Conservation (phyloP, 2,888 invertebrate species). For the Plagodis pulveraria region DNA sequence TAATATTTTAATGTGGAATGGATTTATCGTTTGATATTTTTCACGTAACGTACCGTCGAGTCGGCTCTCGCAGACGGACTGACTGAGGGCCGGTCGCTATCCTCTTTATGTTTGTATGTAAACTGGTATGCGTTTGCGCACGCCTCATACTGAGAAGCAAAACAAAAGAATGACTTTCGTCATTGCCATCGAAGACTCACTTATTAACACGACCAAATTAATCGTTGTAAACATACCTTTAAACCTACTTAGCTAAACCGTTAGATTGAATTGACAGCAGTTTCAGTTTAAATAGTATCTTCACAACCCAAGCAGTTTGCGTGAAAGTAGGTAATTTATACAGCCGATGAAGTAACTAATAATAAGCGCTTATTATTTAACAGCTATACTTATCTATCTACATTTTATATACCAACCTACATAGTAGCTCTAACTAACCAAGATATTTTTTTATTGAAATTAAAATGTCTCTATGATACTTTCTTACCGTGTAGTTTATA, state of each 20-base stretch:
- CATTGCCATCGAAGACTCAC: constrained; percentile 15
- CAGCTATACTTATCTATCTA: too few relatives aligned
- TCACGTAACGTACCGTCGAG: constrained; percentile 52
- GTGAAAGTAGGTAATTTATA: constrained; percentile 22
- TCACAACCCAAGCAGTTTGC: constrained; percentile 5
- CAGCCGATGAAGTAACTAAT: constrained; percentile 12
- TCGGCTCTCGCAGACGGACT: constrained; percentile 69
- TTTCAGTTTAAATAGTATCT: constrained; percentile 13
- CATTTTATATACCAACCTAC: too few relatives aligned
- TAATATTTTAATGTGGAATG: constrained; percentile 16
- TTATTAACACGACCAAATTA: constrained; percentile 19
- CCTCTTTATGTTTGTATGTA: constrained; percentile 77
- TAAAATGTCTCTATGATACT: too few relatives aligned
- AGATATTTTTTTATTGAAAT: too few relatives aligned
- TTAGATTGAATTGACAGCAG: constrained; percentile 16
- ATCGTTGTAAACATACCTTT: constrained; percentile 11
- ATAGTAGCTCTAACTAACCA: too few relatives aligned
- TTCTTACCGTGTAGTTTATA: too few relatives aligned
- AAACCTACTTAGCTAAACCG: constrained; percentile 4
- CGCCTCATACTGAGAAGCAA: constrained; percentile 52
- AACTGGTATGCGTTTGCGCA: constrained; percentile 70
- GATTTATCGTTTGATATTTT: constrained; percentile 5
- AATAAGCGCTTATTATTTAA: not conserved
- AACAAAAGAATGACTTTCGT: constrained; percentile 50
- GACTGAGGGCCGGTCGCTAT: constrained; percentile 72